phyloP scores from a whole-genome alignment of 2,113 vertebrate genomes.

The Coptodon bakossiorum region DNA sequence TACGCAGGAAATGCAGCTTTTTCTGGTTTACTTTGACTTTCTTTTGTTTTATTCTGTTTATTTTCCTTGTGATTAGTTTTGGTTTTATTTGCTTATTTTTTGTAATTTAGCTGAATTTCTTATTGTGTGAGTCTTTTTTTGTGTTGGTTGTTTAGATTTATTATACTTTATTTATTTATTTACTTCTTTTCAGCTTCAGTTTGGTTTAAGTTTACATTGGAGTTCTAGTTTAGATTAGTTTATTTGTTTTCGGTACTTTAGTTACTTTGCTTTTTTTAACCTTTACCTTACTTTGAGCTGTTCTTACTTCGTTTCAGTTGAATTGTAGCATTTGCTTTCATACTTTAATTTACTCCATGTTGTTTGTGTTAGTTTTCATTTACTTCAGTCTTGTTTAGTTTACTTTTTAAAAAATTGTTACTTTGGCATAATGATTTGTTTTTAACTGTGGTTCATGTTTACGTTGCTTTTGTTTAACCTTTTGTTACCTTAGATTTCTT shows the following conservation, averaged over 20 bases:
- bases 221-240: neutral
- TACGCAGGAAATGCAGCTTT: neutral
- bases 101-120: neutral
- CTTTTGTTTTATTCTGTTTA: neutral
- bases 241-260: neutral
- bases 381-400: neutral
- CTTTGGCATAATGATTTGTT: neutral
- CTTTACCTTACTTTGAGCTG: neutral
- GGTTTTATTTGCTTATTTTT: neutral
- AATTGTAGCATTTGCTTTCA: neutral
- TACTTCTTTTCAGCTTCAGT: neutral
- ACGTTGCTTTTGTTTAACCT: neutral
- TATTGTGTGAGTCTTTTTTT: neutral
- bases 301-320: neutral
- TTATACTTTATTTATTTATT: neutral
- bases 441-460: neutral
- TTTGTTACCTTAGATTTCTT: neutral
- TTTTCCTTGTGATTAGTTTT: neutral
- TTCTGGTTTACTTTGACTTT: neutral
- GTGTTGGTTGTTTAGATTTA: neutral
- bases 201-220: neutral
- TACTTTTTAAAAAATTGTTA: accelerated
- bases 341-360: neutral
- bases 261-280: neutral
- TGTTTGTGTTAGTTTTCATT: neutral